Evolutionary conservation across 2,888 invertebrate species (phyloP).

Genomic region (Caenorhabditis imperialis): DNA sequence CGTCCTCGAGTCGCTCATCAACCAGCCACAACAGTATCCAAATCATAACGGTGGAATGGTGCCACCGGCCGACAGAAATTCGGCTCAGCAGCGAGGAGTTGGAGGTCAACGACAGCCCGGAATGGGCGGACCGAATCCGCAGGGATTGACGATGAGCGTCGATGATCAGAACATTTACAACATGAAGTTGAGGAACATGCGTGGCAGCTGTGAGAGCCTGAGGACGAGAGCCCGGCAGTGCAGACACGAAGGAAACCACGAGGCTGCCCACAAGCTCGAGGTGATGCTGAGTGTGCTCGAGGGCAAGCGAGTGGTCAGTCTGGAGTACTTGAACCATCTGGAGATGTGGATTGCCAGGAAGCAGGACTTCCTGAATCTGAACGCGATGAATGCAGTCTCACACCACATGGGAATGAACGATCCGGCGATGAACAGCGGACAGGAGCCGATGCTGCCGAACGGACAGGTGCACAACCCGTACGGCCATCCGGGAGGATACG

Average conservation of each 20-base stretch:
- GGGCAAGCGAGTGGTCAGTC: slow-evolving; percentile 61
- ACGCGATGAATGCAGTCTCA: slow-evolving; percentile 20
- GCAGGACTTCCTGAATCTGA: slow-evolving; percentile 62
- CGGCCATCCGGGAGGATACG: slow-evolving; percentile 29
- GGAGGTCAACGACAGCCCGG: slow-evolving; percentile 8
- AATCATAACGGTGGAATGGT: slow-evolving; percentile 36
- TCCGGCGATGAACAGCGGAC: slow-evolving; percentile 43
- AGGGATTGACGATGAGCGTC: slow-evolving; percentile 35
- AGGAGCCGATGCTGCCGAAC: slow-evolving; percentile 32
- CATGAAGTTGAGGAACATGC: slow-evolving; percentile 56
- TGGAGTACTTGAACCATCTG: slow-evolving; percentile 67
- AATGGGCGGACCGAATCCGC: slow-evolving; percentile 16
- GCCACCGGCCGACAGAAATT: slow-evolving; percentile 33
- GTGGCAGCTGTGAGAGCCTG: slow-evolving; percentile 60
- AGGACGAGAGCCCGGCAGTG: slow-evolving; percentile 60
- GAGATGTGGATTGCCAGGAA: slow-evolving; percentile 69
- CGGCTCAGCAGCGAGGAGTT: neutral
- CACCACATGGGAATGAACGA: slow-evolving; percentile 52
- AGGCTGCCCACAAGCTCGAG: slow-evolving; percentile 63
- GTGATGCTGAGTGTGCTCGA: slow-evolving; percentile 70
- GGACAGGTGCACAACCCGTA: slow-evolving; percentile 41
- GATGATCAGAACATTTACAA: slow-evolving; percentile 58
- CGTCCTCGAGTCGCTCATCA: slow-evolving; percentile 65
- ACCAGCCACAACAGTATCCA: slow-evolving; percentile 59
- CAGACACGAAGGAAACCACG: slow-evolving; percentile 58